Base-by-base conservation (phyloP, 2,888 invertebrate species). In the Heliconius sara region DNA sequence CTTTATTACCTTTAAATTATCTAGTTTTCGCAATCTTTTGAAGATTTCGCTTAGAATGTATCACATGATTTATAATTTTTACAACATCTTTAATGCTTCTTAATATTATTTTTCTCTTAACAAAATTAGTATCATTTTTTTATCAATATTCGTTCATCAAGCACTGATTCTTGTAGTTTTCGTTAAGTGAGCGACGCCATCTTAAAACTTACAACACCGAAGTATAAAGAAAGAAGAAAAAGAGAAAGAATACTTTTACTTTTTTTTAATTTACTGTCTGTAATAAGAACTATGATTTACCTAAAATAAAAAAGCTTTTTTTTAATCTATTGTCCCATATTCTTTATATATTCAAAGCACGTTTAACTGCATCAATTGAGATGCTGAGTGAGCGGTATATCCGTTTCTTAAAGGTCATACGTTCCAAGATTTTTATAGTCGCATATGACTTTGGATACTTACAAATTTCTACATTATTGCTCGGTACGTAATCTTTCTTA, bases 321-420 rank as follows among this genome's bases (percentile, higher is more conserved):
- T 22, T 47, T 27, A 57, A 39, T 63, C 12, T 27, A 34, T 67
- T 16, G n/a, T 43, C 57, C 73, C 25, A 73, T 60, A 60, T 47
- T 57, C 71, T 71, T 47, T 34, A 60, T 68, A 47, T 75, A 80
- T 78, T 78, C 63, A 78, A 78, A 80, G 73, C 27, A 75, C 67
- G 75, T 52, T 70, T 77, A 74, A 77, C 65, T 74, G 68, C 57
- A 77, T 77, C 27, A 34, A 79, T 79, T 79, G 70, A 76, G 79
- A 79, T 79, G 68, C 75, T 79, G 39, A 76, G 82, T 80, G 78
- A 83, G 70, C 79, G 80, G 81, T 82, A 77, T 80, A 82, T 83
- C 82, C 81, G 83, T 78, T 82, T 65, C 68, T 74, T 67, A 79
- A 75, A 83, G 83, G 83, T 79, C 83, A 79, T 30, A 66, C 79